Conservation (phyloP, 2,113 vertebrate genomes). For the Zapus hudsonius region DNA sequence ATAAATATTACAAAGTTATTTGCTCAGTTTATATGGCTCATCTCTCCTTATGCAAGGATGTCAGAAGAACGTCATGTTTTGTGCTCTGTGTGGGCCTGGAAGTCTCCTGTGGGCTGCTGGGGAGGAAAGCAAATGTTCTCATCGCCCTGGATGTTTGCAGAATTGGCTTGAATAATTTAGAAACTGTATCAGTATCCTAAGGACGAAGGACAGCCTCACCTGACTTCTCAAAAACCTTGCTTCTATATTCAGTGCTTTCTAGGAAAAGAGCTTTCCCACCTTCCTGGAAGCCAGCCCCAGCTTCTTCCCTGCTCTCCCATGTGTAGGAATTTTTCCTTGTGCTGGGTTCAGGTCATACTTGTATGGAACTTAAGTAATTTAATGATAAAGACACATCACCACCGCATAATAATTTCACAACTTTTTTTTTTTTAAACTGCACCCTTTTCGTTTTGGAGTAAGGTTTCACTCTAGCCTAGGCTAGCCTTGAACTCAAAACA, state of each 20-base stretch:
- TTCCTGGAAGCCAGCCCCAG: background rate
- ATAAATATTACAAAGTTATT: constrained; percentile 42
- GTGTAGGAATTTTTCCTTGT: background rate
- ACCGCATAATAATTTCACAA: background rate
- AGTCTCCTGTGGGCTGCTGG: background rate
- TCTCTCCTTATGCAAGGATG: background rate
- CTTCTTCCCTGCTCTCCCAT: background rate
- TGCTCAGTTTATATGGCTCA: background rate
- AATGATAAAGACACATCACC: background rate
- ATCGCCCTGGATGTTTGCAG: background rate
- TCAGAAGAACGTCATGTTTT: background rate
- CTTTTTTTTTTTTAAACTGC: too few relatives aligned
- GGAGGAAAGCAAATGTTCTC: background rate
- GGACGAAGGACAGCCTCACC: background rate
- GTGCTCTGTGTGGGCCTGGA: background rate
- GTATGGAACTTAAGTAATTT: background rate
- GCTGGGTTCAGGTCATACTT: background rate
- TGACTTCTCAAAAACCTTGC: background rate
- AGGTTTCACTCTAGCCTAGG: too few relatives aligned
- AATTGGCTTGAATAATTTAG: background rate
- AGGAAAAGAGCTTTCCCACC: background rate
- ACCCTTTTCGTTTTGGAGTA: too few relatives aligned
- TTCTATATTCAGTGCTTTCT: background rate
- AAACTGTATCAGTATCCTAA: background rate
- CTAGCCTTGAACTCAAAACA: too few relatives aligned